Evolutionary conservation across 2,888 invertebrate species (phyloP).

Genomic region (Stenurella melanura): DNA sequence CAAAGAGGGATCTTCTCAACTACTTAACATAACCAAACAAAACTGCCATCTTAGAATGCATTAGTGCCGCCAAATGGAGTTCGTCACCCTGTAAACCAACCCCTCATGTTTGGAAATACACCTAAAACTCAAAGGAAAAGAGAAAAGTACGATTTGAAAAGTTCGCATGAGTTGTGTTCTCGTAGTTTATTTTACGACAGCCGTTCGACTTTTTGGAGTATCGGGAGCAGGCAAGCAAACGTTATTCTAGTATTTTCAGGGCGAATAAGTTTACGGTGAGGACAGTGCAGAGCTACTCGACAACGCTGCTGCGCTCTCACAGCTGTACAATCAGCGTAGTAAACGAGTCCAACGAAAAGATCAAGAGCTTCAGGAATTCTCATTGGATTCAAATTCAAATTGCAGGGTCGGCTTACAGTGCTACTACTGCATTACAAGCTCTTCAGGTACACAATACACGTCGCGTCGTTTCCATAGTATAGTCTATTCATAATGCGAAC

Average conservation of each 20-base stretch:
- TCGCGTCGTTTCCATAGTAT: neutral
- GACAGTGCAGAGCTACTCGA: slow-evolving; percentile 31
- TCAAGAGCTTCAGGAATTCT: slow-evolving; percentile 37
- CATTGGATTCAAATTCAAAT: slow-evolving; percentile 25
- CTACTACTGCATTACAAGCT: slow-evolving; percentile 39
- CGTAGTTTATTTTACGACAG: slow-evolving; percentile 54
- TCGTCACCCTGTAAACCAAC: slow-evolving; percentile 59
- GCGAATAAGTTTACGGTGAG: slow-evolving; percentile 48
- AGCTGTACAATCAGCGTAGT: slow-evolving; percentile 23
- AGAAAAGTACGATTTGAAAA: slow-evolving; percentile 36
- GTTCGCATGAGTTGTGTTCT: slow-evolving; percentile 30
- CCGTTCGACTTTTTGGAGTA: slow-evolving; percentile 47
- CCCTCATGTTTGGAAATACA: slow-evolving; percentile 50
- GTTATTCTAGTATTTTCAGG: slow-evolving; percentile 65
- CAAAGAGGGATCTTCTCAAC: slow-evolving; percentile 26
- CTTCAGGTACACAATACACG: slow-evolving; percentile 13
- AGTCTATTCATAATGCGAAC: neutral
- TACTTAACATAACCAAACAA: slow-evolving; percentile 68
- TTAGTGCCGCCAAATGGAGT: slow-evolving; percentile 56
- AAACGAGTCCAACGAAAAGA: slow-evolving; percentile 31
- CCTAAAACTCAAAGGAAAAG: slow-evolving; percentile 43
- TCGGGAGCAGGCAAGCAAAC: slow-evolving; percentile 62
- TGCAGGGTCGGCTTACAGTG: slow-evolving; percentile 28
- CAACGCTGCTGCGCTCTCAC: slow-evolving; percentile 22
- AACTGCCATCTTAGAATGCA: slow-evolving; percentile 64